Conservation (phyloP, 2,888 invertebrate species). For the Heliconius charithonia region DNA sequence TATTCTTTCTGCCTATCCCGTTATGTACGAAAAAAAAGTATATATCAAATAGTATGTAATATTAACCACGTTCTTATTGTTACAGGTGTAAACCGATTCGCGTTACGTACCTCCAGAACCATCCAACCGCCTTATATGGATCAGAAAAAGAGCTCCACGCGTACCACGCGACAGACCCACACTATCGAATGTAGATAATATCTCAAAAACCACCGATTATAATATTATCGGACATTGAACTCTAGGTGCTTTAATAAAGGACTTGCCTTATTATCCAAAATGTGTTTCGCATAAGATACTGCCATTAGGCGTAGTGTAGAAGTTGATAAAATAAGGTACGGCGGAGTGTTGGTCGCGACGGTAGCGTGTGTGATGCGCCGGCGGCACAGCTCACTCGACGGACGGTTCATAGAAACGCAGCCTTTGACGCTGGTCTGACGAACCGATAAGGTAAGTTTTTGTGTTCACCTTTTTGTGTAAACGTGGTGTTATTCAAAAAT, state of each 20-base stretch:
- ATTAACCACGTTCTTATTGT: not conserved
- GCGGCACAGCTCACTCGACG: conserved; percentile 61
- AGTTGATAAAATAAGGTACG: conserved; percentile 51
- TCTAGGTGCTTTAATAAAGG: conserved; percentile 62
- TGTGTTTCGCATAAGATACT: conserved; percentile 56
- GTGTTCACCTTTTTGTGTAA: not conserved
- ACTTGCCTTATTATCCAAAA: conserved; percentile 63
- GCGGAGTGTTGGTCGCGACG: conserved; percentile 53
- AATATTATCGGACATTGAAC: conserved; percentile 54
- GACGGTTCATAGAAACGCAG: conserved; percentile 56
- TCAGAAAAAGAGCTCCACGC: conserved; percentile 74
- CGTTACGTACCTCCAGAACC: not conserved
- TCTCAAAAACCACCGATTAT: conserved; percentile 50
- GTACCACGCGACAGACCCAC: conserved; percentile 72
- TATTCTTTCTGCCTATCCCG: too few species aligned
- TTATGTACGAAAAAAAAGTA: not conserved
- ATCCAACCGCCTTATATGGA: conserved; percentile 78
- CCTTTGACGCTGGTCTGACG: conserved; percentile 73
- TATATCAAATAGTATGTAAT: not conserved
- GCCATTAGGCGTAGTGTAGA: conserved; percentile 43
- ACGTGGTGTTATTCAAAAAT: not conserved
- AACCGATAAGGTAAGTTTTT: conserved; percentile 72
- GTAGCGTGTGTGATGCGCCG: conserved; percentile 73
- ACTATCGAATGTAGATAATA: conserved; percentile 75
- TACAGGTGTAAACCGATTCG: conserved; percentile 14